Evolutionary conservation across 2,113 vertebrate genomes (phyloP), one percentile per base, ranked within the genome.

Genomic region (Calypte anna): DNA sequence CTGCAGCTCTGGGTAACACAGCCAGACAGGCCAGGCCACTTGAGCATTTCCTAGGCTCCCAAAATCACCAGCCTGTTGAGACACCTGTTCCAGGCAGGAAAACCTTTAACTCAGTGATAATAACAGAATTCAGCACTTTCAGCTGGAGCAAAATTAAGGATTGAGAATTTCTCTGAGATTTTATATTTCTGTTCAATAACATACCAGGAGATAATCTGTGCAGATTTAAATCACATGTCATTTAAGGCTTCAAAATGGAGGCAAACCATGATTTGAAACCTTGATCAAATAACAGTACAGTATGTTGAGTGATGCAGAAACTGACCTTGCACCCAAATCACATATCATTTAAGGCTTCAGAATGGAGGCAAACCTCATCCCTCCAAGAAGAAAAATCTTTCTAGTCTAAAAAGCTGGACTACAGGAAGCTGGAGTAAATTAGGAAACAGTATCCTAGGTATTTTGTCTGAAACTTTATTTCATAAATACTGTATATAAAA

Each of bases 31-130:
- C 25, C 22, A n/a, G 28, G 21, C 18, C 78, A n/a, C 10, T 69
- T 6, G 3, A 1, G 46, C 9, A 40, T 6, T 55, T 38, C 22
- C 27, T n/a, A 6, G 36, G 28, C 14, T 79, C 18, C 44, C 40
- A 48, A 10, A 0, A 24, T 73, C 70, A 14, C 30, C 4, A 4
- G 14, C 50, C 22, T 7, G 16, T 14, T 1, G 10, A 68, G 81
- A 27, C 9, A 15, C 9, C 46, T 91, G 2, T 48, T 94, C 53
- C 14, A 6, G 38, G 33, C 43, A 57, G 67, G 62, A 69, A 50
- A 67, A 22, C 17, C 10, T 44, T 38, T 54, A 14, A 12, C 0
- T 66, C 70, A 24, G 7, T 27, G n/a, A 16, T 50, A 16, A 9
- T 44, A 63, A 74, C 18, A 78, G 57, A 93, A 63, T 74, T 67